A percentile compares a stretch with the other conserved stretches of the same genome.
Evolutionary conservation across 2,888 invertebrate genomes (phyloP).

Genomic region (Drepana falcataria): DNA sequence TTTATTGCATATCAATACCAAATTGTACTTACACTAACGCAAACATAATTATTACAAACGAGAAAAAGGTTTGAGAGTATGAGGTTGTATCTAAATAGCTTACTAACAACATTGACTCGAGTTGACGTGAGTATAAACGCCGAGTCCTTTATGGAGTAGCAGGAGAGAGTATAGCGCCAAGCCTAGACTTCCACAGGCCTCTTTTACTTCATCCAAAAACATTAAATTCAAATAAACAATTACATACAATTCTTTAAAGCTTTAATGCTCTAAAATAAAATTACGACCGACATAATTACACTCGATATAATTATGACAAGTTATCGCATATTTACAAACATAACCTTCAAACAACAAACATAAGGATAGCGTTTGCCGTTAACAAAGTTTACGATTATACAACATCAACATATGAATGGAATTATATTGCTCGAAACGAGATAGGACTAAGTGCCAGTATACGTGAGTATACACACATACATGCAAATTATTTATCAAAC

Average conservation of each 20-base stretch:
- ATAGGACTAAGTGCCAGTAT: slow-evolving; percentile 20
- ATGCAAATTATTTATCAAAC: slow-evolving; percentile 28
- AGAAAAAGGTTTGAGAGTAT: no score
- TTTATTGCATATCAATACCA: slow-evolving; percentile 20
- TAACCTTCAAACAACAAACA: background rate
- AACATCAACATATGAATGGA: slow-evolving; percentile 28
- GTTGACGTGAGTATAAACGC: no score
- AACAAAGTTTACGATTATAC: slow-evolving; percentile 8
- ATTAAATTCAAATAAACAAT: no score
- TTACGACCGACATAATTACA: background rate
- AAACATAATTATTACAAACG: slow-evolving; percentile 2
- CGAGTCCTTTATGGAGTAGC: no score
- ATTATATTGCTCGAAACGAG: slow-evolving; percentile 23
- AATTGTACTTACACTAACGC: background rate
- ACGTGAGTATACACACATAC: slow-evolving; percentile 9
- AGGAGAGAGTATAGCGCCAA: no score
- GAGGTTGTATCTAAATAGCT: no score
- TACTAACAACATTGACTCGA: no score
- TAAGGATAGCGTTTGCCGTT: background rate
- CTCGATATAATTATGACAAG: background rate
- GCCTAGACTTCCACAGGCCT: no score
- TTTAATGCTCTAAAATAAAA: no score
- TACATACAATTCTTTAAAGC: no score
- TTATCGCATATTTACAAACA: background rate
- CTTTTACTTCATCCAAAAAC: no score